These are phyloP conservation scores for Apis florea DNA, from an alignment of 1,140 invertebrate species.

Conservation along the genomic window DNA sequence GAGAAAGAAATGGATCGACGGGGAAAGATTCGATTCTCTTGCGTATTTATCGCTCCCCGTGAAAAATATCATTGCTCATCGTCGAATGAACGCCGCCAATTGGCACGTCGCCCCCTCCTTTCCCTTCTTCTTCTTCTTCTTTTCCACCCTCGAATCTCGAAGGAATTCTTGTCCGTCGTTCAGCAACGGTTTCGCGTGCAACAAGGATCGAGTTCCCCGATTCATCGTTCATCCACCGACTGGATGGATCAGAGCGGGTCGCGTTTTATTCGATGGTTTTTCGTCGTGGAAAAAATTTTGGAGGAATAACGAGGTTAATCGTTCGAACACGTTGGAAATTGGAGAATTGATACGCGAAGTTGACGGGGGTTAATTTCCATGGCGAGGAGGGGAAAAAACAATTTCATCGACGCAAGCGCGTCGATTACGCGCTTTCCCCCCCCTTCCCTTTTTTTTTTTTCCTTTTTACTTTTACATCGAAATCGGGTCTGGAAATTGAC, in stretches of 20 bases:
- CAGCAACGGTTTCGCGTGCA: neutral
- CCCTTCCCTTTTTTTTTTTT: no score
- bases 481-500: constrained; percentile 17
- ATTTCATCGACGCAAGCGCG: constrained; percentile 1
- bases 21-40: constrained; percentile 42
- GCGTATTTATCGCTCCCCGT: constrained; percentile 59
- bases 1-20: constrained; percentile 70
- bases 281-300: neutral
- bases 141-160: neutral
- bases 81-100: constrained; percentile 13
- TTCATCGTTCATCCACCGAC: no score
- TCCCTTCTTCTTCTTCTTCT: neutral
- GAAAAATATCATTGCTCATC: constrained; percentile 67
- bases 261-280: neutral
- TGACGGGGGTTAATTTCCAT: neutral
- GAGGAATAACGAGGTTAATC: constrained; percentile 12
- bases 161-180: neutral
- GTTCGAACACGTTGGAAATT: neutral
- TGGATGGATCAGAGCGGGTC: no score
- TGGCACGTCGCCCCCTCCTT: constrained; percentile 1
- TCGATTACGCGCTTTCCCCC: constrained; percentile 20
- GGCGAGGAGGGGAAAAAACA: neutral
- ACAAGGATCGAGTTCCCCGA: neutral
- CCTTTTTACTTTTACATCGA: neutral
- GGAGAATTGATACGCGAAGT: no score